phyloP scores from a whole-genome alignment of 2,113 vertebrate genomes.

The Lepus europaeus region DNA sequence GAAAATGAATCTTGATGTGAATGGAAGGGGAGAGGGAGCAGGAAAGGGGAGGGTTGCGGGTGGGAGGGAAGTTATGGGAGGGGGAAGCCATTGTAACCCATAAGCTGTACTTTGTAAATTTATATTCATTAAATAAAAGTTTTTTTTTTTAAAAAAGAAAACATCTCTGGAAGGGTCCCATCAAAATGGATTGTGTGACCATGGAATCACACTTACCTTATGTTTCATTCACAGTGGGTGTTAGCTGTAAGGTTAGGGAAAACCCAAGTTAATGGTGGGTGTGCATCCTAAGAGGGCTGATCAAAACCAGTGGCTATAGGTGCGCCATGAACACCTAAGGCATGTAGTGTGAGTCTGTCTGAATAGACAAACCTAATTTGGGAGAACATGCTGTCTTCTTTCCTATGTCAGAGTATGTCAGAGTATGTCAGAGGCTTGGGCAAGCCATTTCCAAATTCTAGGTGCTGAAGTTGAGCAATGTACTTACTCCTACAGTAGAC shows the following conservation, averaged over 20 bases:
- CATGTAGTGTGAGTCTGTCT: background rate
- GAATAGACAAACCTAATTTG: background rate
- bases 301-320: rapidly evolving
- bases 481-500: background rate
- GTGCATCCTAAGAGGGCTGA: background rate
- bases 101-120: too few species aligned
- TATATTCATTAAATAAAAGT: too few species aligned
- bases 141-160: too few species aligned
- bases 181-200: background rate
- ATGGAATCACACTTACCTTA: background rate
- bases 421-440: background rate
- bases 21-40: too few species aligned
- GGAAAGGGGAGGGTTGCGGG: too few species aligned
- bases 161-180: background rate
- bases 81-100: too few species aligned
- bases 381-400: background rate
- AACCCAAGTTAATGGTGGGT: background rate
- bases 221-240: background rate
- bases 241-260: background rate
- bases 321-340: background rate
- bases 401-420: background rate
- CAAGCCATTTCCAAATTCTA: background rate
- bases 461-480: background rate
- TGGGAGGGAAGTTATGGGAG: too few species aligned
- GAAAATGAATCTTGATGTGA: too few species aligned